phyloP scores from a whole-genome alignment of 1,140 invertebrate genomes.

The Hypothenemus hampei region DNA sequence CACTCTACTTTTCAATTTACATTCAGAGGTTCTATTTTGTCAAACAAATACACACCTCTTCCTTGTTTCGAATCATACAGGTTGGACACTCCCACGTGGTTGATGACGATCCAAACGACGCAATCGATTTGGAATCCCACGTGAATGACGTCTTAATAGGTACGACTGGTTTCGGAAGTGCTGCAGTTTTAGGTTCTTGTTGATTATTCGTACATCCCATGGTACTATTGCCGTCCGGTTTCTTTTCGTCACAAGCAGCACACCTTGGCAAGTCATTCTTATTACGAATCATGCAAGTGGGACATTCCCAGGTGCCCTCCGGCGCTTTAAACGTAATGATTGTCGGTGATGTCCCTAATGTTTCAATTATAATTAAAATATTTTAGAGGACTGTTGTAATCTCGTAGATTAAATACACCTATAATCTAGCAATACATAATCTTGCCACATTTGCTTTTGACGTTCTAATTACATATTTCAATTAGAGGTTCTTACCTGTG shows the following conservation, averaged over 20 bases:
- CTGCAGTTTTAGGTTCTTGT: neutral
- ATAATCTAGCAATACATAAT: no score
- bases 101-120: slow-evolving; percentile 32
- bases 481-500: no score
- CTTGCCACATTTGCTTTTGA: no score
- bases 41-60: neutral
- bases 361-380: no score
- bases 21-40: neutral
- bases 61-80: slow-evolving; percentile 61
- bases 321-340: slow-evolving; percentile 36
- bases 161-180: slow-evolving; percentile 13
- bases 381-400: no score
- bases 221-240: slow-evolving; percentile 39
- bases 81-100: slow-evolving; percentile 53
- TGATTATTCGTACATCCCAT: no score
- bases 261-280: slow-evolving; percentile 54
- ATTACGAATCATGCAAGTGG: slow-evolving; percentile 61
- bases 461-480: no score
- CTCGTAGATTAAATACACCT: no score
- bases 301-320: slow-evolving; percentile 58
- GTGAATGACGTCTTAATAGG: neutral
- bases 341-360: neutral
- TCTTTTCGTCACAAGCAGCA: slow-evolving; percentile 57
- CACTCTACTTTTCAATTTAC: neutral
- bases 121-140: slow-evolving; percentile 34